Percentiles rank a stretch among this genome's conserved stretches.
These are phyloP conservation scores for Caerostris darwini DNA, from an alignment of 1,140 invertebrate genomes.

Conservation along the genomic window DNA sequence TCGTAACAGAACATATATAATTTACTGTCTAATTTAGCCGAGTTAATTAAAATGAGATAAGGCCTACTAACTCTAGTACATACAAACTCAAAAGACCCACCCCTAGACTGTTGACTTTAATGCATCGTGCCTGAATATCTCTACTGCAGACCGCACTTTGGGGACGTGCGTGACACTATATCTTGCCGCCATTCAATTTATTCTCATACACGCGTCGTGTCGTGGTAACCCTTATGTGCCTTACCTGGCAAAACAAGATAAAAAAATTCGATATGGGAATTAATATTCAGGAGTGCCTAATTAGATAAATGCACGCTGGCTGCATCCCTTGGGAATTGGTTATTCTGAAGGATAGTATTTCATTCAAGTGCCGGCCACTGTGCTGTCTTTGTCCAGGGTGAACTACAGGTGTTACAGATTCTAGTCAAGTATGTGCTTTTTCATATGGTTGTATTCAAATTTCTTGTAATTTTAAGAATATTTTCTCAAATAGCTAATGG, in stretches of 20 bases:
- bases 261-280: background rate
- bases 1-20: background rate
- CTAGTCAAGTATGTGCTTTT: too few species aligned
- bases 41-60: background rate
- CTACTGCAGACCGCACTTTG: background rate
- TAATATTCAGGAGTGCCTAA: background rate
- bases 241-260: conserved; percentile 2
- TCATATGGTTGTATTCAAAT: too few species aligned
- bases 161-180: background rate
- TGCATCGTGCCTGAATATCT: background rate
- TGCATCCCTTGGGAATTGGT: background rate
- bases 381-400: background rate
- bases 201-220: background rate
- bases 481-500: too few species aligned
- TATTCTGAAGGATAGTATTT: background rate
- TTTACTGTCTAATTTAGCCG: background rate
- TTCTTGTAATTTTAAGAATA: too few species aligned
- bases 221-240: background rate
- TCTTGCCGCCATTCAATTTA: background rate
- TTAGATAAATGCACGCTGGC: conserved; percentile 2
- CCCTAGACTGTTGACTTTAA: background rate
- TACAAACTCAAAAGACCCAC: background rate
- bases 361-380: background rate
- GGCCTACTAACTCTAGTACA: background rate
- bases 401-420: too few species aligned